Conservation (phyloP, 2,888 invertebrate genomes). For the Andrena haemorrhoa region DNA sequence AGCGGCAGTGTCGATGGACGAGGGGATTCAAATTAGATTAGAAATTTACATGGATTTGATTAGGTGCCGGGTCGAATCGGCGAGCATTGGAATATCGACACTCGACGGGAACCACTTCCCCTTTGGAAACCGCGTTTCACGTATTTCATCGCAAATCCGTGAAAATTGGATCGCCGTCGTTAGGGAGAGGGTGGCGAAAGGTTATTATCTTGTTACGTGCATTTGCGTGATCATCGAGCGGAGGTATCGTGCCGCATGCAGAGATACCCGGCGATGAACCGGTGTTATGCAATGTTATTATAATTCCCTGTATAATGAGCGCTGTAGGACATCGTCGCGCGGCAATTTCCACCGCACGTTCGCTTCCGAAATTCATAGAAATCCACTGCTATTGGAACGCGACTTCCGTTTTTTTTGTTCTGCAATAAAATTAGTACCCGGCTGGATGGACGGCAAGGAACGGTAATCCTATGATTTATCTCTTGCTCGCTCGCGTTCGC, state of each 20-base stretch:
- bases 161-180: constrained; percentile 51
- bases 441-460: background rate
- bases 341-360: no score
- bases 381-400: no score
- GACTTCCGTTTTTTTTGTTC: no score
- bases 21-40: background rate
- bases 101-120: background rate
- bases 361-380: no score
- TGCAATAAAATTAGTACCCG: no score
- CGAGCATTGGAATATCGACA: constrained; percentile 20
- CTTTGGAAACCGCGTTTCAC: constrained; percentile 19
- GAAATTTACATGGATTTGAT: constrained; percentile 19
- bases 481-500: constrained; percentile 4
- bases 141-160: constrained; percentile 44
- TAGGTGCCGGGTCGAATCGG: constrained; percentile 16
- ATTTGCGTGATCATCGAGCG: constrained; percentile 40
- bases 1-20: background rate
- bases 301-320: background rate
- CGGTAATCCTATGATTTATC: constrained; percentile 20
- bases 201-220: constrained; percentile 43
- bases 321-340: no score
- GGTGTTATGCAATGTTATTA: background rate
- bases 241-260: constrained; percentile 21
- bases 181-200: constrained; percentile 26
- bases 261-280: constrained; percentile 18